phyloP scores from a whole-genome alignment of 1,140 invertebrate species.

The Oryctes rhinoceros region DNA sequence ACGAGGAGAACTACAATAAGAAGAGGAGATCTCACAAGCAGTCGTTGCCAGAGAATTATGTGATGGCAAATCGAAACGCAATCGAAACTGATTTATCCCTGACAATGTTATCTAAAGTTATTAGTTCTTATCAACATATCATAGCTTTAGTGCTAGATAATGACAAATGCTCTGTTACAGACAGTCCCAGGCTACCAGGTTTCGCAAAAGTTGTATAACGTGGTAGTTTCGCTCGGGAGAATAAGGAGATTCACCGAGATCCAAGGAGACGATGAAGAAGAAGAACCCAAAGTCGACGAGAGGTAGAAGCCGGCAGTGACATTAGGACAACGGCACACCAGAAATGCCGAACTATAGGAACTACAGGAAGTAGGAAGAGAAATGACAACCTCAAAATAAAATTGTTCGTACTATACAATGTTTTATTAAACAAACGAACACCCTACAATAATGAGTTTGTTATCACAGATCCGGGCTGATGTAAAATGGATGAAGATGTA shows the following conservation, averaged over 20 bases:
- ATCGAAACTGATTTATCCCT: not conserved
- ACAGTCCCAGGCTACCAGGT: conserved; percentile 4
- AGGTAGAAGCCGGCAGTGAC: no score
- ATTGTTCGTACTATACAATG: no score
- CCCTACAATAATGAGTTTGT: no score
- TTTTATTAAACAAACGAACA: no score
- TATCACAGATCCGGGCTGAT: no score
- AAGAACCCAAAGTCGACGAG: no score
- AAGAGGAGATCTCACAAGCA: not conserved
- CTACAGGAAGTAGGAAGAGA: no score
- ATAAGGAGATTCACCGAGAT: not conserved
- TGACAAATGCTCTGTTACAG: conserved; percentile 1
- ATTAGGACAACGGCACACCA: no score
- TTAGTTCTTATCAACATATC: no score
- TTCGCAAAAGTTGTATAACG: conserved; percentile 15
- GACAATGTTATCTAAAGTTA: not conserved
- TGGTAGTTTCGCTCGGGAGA: not conserved
- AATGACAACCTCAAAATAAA: no score
- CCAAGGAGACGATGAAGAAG: not conserved
- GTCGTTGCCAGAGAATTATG: conserved; percentile 4
- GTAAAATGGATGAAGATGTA: no score
- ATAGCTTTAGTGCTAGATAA: conserved; percentile 13
- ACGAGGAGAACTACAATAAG: not conserved
- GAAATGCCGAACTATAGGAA: no score
- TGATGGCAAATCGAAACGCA: conserved; percentile 9